phyloP scores from a whole-genome alignment of 2,888 invertebrate species.

The Dioctria linearis region DNA sequence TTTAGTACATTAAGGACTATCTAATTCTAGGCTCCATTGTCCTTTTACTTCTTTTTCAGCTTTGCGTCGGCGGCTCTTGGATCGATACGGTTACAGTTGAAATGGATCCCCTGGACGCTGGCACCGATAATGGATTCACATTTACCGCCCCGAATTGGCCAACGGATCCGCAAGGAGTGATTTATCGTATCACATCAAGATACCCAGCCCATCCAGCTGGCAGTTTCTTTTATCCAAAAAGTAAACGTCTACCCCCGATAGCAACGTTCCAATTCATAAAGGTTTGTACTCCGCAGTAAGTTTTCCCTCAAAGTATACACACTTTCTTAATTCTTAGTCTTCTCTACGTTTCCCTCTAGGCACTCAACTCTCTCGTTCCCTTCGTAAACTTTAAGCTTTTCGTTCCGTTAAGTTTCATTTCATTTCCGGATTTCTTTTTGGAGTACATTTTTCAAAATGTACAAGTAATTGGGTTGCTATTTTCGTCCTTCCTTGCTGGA shows the following conservation, averaged over 20 bases:
- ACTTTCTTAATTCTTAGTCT: background rate
- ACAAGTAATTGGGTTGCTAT: conserved; percentile 43
- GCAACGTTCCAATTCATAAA: conserved; percentile 93
- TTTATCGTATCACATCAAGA: conserved; percentile 89
- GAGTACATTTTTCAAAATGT: conserved; percentile 50
- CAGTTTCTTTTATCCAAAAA: conserved; percentile 93
- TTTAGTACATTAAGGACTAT: background rate
- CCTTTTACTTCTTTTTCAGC: conserved; percentile 71
- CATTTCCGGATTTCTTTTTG: conserved; percentile 46
- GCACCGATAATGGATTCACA: conserved; percentile 95
- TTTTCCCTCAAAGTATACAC: background rate
- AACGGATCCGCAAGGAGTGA: conserved; percentile 89
- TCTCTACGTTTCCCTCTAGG: background rate
- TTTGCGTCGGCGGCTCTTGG: conserved; percentile 94
- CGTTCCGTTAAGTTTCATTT: conserved; percentile 45
- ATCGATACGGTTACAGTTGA: conserved; percentile 90
- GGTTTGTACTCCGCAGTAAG: conserved; percentile 73
- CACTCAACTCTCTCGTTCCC: background rate
- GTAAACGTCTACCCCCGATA: conserved; percentile 88
- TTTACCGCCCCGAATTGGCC: conserved; percentile 98
- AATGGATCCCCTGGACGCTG: conserved; percentile 93
- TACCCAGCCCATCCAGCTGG: conserved; percentile 94
- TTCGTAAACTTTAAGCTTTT: conserved; percentile 20
- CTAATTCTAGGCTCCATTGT: conserved; percentile 54
- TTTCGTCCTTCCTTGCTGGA: conserved; percentile 27